These are phyloP conservation scores for Caerostris extrusa DNA, from an alignment of 1,140 invertebrate genomes.

Conservation along the genomic window DNA sequence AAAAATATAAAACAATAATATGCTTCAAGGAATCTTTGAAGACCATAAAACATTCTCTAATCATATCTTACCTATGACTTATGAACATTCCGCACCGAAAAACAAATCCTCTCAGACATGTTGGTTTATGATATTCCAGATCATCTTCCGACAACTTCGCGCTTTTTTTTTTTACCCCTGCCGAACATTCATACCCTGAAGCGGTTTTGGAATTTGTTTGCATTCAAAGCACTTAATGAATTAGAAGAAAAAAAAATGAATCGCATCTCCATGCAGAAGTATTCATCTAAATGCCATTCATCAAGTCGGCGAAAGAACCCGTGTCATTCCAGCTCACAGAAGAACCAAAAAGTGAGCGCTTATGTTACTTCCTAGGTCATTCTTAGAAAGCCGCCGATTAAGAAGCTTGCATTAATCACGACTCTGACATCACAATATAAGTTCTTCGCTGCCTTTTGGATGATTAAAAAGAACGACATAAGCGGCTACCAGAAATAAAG, in stretches of 20 bases:
- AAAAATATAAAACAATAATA: too few species aligned
- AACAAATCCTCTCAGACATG: background rate
- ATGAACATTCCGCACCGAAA: background rate
- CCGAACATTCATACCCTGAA: background rate
- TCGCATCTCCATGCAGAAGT: background rate
- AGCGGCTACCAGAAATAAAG: background rate
- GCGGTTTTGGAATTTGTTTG: conserved; percentile 7
- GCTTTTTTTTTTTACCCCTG: background rate
- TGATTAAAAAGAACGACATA: background rate
- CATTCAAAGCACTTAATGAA: conserved; percentile 2
- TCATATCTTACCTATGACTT: background rate
- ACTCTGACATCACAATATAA: background rate
- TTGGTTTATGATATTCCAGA: conserved; percentile 6
- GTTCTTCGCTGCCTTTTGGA: background rate
- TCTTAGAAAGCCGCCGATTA: background rate
- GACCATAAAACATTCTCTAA: background rate
- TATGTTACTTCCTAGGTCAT: background rate
- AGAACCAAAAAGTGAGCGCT: background rate
- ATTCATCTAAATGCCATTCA: conserved; percentile 2
- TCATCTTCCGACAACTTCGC: background rate
- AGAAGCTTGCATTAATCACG: background rate
- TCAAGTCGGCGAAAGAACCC: background rate
- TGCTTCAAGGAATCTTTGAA: background rate
- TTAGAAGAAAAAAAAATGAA: background rate
- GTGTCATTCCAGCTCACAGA: conserved; percentile 2